Evolutionary conservation across 2,113 vertebrate genomes (phyloP).

Genomic region (Peucedramus taeniatus): DNA sequence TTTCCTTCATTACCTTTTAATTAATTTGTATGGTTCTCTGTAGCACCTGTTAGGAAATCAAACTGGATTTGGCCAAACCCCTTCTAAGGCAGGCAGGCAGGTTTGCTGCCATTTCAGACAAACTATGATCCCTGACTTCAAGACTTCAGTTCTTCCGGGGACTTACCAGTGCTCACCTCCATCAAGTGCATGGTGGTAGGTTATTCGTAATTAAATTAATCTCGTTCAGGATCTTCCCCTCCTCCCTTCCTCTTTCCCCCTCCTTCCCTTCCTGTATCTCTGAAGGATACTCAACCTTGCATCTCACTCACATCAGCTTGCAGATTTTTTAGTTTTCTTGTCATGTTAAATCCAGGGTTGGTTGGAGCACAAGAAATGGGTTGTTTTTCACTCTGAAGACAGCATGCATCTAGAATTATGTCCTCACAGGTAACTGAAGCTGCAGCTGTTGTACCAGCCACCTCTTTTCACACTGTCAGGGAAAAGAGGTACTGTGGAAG

Average conservation of each 20-base stretch:
- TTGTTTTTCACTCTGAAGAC: background rate
- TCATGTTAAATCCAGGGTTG: background rate
- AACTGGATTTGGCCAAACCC: background rate
- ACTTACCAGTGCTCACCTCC: background rate
- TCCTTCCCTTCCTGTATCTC: background rate
- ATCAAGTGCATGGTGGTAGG: background rate
- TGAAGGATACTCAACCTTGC: background rate
- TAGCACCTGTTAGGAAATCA: background rate
- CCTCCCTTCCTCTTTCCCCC: background rate
- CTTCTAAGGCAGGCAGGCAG: background rate
- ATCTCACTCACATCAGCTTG: background rate
- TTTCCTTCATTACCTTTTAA: background rate
- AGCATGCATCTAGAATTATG: background rate
- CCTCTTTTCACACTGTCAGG: background rate
- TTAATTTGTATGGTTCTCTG: background rate
- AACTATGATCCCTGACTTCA: background rate
- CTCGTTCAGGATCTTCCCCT: background rate
- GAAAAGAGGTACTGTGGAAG: background rate
- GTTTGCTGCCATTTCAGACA: background rate
- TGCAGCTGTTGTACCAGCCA: background rate
- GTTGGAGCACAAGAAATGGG: background rate
- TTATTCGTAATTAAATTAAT: slow-evolving; percentile 22
- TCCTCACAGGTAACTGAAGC: background rate
- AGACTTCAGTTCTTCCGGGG: background rate
- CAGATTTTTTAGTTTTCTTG: background rate